Conservation (phyloP, 1,140 invertebrate genomes). For the Phthorimaea operculella region DNA sequence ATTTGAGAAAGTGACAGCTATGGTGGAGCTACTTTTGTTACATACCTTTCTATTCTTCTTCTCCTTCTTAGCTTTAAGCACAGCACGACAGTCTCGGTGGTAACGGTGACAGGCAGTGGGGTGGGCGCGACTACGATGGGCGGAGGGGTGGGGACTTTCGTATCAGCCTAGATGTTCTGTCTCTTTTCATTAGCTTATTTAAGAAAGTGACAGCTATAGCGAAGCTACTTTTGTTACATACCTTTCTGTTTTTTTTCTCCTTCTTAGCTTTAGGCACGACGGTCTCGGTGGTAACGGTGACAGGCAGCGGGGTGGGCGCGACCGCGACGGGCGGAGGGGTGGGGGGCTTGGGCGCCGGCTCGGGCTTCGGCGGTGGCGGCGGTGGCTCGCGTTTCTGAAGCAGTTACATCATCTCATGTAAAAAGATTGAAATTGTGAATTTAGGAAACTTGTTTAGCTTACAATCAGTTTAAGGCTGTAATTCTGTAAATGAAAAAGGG, state of each 20-base stretch:
- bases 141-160: conserved; percentile 32
- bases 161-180: too few species aligned
- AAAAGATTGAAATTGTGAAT: too few species aligned
- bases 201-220: too few species aligned
- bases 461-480: too few species aligned
- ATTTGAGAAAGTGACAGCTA: too few species aligned
- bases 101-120: conserved; percentile 8
- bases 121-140: conserved; percentile 24
- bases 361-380: conserved; percentile 24
- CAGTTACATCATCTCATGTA: too few species aligned
- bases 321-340: conserved; percentile 31
- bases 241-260: conserved; percentile 65
- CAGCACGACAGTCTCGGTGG: conserved; percentile 16
- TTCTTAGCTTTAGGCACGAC: conserved; percentile 53
- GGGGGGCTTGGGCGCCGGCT: conserved; percentile 31
- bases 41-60: conserved; percentile 63
- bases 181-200: too few species aligned
- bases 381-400: conserved; percentile 32
- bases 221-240: conserved; percentile 12
- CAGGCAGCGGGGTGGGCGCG: conserved; percentile 17
- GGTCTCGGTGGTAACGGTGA: conserved; percentile 13
- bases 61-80: conserved; percentile 61
- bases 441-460: too few species aligned
- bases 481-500: too few species aligned
- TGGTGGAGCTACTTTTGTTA: too few species aligned